Base-by-base conservation (phyloP, 2,888 invertebrate genomes). In the Axea sp. region DNA sequence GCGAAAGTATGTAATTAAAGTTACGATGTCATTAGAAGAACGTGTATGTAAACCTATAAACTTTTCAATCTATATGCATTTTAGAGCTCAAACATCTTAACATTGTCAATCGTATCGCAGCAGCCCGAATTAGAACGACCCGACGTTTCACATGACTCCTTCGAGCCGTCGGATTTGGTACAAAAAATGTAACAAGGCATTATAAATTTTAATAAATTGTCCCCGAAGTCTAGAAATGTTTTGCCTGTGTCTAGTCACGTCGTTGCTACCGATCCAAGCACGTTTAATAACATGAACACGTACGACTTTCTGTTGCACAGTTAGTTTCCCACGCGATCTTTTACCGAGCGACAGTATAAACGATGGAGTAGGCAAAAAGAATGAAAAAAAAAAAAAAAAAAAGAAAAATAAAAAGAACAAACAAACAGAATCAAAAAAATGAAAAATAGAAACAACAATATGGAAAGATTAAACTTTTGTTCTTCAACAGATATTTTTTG, bases 251-350 rank as follows among this genome's bases (percentile, higher is more conserved):
- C 73, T 67, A 62, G 62, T 73, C 73, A 57, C 68, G 72, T 64
- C 62, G 53, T 8, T 47, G 65, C 75, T 71, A 62, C 62, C 69
- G 67, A 69, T 65, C 67, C 55, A 31, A 59, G 41, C 75, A 67
- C 77, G 78, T 80, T 82, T 78, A 78, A 81, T 79, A 83, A 80
- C 80, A 77, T 80, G 75, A 78, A 80, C 82, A 81, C 82, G 82
- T 81, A 81, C 78, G 71, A 57, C 76, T 79, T 79, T 77, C 79
- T 76, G 76, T 76, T 78, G 78, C 79, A 78, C 77, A 77, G 78
- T 80, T 78, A 79, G 78, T 81, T 81, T 82, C 80, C 79, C 81
- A 80, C 77, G 80, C 78, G 77, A 74, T 68, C 77, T 75, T 60
- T 57, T 26, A 41, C 73, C 64, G 31, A 37, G 55, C 69, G 73